A percentile compares a stretch with the other conserved stretches of the same genome.
Evolutionary conservation across 2,113 vertebrate genomes (phyloP).

Genomic region (Xiphophorus maculatus): DNA sequence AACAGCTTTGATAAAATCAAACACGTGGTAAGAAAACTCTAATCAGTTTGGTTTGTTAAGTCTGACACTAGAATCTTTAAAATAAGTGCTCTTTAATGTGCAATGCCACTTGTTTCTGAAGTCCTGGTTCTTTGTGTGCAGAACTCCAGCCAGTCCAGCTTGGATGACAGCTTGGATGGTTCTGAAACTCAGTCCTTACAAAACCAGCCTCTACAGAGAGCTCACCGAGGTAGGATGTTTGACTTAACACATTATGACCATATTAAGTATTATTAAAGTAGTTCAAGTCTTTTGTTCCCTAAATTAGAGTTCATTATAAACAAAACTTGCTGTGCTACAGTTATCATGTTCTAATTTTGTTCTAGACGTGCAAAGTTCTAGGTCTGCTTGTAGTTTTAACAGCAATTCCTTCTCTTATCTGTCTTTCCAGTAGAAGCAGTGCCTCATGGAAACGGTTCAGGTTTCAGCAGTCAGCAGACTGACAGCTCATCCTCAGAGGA

Average conservation of each 20-base stretch:
- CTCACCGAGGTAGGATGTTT: constrained; percentile 62
- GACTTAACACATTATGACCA: not conserved
- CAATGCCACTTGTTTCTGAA: not conserved
- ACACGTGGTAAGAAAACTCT: constrained; percentile 69
- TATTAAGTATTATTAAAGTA: not conserved
- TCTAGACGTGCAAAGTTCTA: constrained; percentile 7
- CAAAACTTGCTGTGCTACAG: not conserved
- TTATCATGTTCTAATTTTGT: constrained; percentile 5
- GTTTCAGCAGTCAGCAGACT: constrained; percentile 51
- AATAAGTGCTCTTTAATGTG: not conserved
- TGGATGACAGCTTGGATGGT: constrained; percentile 72
- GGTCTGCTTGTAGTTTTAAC: not conserved
- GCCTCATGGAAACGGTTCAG: constrained; percentile 36
- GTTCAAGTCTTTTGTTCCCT: not conserved
- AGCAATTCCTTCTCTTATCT: not conserved
- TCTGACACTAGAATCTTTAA: not conserved
- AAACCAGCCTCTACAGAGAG: constrained; percentile 38
- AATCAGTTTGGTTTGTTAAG: not conserved
- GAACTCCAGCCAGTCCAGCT: constrained; percentile 81
- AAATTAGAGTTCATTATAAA: not conserved
- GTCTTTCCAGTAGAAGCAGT: constrained; percentile 50
- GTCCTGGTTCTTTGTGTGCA: constrained; percentile 23
- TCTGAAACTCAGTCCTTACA: constrained; percentile 38
- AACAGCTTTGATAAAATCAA: constrained; percentile 72
- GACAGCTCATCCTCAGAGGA: constrained; percentile 70